Conservation (phyloP, 2,888 invertebrate genomes). For the Nomada hirtipes region DNA sequence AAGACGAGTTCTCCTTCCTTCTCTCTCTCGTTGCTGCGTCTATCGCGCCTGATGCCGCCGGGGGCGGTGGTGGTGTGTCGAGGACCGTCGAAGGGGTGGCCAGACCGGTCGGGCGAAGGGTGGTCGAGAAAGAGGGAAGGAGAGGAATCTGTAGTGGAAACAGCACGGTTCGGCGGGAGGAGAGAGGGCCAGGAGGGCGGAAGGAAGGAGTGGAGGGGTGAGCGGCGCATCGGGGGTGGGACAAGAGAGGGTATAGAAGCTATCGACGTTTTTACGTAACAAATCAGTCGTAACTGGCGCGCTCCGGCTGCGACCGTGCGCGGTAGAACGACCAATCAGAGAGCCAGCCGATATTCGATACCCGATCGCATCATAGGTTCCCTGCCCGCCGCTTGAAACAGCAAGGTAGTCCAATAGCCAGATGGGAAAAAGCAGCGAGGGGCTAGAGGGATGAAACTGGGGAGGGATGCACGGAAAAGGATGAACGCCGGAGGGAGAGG, state of each 20-base stretch:
- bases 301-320: conserved; percentile 81
- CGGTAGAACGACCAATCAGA: conserved; percentile 82
- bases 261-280: conserved; percentile 85
- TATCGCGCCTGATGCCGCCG: conserved; percentile 69
- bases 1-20: conserved; percentile 74
- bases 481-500: conserved; percentile 63
- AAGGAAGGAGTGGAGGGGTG: conserved; percentile 60
- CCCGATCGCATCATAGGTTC: conserved; percentile 84
- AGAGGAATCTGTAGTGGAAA: conserved; percentile 47
- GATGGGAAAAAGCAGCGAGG: conserved; percentile 81
- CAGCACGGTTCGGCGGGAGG: conserved; percentile 40
- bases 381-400: conserved; percentile 75
- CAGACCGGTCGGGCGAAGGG: conserved; percentile 60
- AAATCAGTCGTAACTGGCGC: conserved; percentile 84
- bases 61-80: conserved; percentile 74
- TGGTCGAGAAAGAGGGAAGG: conserved; percentile 52
- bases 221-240: conserved; percentile 69
- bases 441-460: conserved; percentile 57
- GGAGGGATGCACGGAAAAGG: conserved; percentile 63
- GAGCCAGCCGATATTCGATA: conserved; percentile 84
- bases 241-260: conserved; percentile 80
- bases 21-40: conserved; percentile 69
- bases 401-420: conserved; percentile 82
- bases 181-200: conserved; percentile 52
- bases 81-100: conserved; percentile 73